phyloP scores from a whole-genome alignment of 2,113 vertebrate genomes.

The Piliocolobus tephrosceles region DNA sequence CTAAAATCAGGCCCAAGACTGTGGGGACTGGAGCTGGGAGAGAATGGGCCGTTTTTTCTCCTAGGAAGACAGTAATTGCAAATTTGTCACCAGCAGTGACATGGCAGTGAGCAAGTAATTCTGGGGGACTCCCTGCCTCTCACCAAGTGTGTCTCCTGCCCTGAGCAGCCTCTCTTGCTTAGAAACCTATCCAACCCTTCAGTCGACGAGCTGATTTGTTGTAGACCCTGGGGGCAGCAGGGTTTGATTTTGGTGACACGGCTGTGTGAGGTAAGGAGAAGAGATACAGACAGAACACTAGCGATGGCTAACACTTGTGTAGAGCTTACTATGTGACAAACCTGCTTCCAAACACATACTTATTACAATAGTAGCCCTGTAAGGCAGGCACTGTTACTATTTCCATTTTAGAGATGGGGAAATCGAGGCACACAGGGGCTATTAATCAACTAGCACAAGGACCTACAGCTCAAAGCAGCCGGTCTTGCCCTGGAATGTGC shows the following conservation, averaged over 20 bases:
- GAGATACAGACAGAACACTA: neutral
- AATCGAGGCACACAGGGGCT: neutral
- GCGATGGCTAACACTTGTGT: fast-evolving
- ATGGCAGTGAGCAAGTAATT: slow-evolving; percentile 56
- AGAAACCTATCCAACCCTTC: neutral
- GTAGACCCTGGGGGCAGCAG: neutral
- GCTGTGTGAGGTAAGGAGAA: neutral
- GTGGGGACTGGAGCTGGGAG: neutral
- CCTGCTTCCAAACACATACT: too few relatives aligned
- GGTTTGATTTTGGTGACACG: neutral
- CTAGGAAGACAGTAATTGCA: slow-evolving; percentile 53
- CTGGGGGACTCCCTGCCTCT: slow-evolving; percentile 49
- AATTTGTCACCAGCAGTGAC: slow-evolving; percentile 62
- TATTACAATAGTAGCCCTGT: fast-evolving
- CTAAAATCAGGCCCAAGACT: neutral
- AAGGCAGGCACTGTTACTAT: too few relatives aligned
- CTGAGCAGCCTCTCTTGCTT: neutral
- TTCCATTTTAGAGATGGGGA: neutral
- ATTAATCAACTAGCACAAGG: neutral
- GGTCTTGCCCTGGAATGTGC: neutral
- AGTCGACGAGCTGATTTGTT: neutral
- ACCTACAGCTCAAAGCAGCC: neutral
- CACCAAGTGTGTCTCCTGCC: neutral
- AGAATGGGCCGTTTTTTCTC: neutral
- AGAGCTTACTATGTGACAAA: fast-evolving